Evolutionary conservation across 2,797 vertebrate genomes (phyloP).

Genomic region (Amblyopsis hoosieri): DNA sequence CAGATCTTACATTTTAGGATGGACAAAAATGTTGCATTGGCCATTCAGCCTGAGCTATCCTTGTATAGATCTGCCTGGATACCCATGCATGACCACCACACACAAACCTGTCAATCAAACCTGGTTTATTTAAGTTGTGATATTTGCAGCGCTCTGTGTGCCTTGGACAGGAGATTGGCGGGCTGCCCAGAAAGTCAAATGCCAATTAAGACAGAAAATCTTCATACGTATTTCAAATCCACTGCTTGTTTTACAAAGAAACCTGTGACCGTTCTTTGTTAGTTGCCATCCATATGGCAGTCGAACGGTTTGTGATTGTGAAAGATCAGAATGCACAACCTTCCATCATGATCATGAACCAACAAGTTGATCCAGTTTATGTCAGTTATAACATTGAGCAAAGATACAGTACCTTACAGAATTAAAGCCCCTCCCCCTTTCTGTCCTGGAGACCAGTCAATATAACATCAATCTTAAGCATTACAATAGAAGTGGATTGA

Average conservation of each 20-base stretch:
- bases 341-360: conserved; percentile 43
- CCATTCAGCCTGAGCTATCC: conserved; percentile 31
- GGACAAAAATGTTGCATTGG: conserved; percentile 9
- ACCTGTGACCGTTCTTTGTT: conserved; percentile 32
- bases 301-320: too few species aligned
- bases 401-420: conserved; percentile 23
- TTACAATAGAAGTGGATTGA: conserved; percentile 36
- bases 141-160: conserved; percentile 29
- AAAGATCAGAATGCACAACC: conserved; percentile 53
- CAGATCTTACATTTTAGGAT: conserved; percentile 33
- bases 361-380: conserved; percentile 71
- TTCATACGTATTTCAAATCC: not conserved
- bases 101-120: conserved; percentile 48
- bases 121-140: conserved; percentile 47
- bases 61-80: conserved; percentile 61
- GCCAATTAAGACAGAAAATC: conserved; percentile 45
- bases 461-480: conserved; percentile 34
- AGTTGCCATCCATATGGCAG: conserved; percentile 1
- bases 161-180: conserved; percentile 27
- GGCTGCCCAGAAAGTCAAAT: conserved; percentile 38
- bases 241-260: conserved; percentile 10
- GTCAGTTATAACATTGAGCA: conserved; percentile 48
- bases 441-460: conserved; percentile 31
- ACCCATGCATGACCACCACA: conserved; percentile 55
- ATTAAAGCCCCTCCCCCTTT: conserved; percentile 17